These are phyloP conservation scores for Drosophila glabriapex DNA, from an alignment of 2,888 invertebrate species.

Conservation along the genomic window DNA sequence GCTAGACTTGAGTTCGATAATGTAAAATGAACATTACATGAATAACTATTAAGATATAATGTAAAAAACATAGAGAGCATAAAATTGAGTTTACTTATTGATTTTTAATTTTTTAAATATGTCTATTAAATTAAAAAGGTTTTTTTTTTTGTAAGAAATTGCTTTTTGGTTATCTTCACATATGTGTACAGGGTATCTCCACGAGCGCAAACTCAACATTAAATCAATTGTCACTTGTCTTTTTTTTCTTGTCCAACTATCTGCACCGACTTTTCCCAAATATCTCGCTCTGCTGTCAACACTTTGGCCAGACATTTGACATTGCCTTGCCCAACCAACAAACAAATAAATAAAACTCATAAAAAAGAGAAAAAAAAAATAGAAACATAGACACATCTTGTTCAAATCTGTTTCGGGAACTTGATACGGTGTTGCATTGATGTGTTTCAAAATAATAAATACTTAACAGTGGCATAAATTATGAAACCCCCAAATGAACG, in stretches of 20 bases:
- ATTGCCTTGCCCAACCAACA: conserved; percentile 47
- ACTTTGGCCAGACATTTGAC: conserved; percentile 63
- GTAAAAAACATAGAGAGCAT: background rate
- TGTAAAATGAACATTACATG: background rate
- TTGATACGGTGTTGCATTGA: conserved; percentile 39
- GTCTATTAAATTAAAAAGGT: background rate
- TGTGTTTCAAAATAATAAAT: conserved; percentile 45
- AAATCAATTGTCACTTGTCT: conserved; percentile 9
- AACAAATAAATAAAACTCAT: conserved; percentile 61
- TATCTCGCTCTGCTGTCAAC: conserved; percentile 62
- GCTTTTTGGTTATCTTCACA: too few species aligned
- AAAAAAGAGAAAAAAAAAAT: conserved; percentile 35
- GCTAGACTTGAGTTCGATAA: background rate
- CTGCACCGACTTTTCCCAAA: conserved; percentile 6
- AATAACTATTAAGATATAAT: background rate
- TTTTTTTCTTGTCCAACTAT: conserved; percentile 17
- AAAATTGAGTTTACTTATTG: background rate
- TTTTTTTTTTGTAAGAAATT: too few species aligned
- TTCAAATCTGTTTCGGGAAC: conserved; percentile 19
- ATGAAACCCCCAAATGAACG: conserved; percentile 43
- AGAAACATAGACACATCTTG: conserved; percentile 6
- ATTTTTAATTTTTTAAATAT: background rate
- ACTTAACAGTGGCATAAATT: conserved; percentile 52
- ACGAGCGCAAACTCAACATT: too few species aligned
- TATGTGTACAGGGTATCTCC: background rate